Conservation (phyloP, 2,797 vertebrate genomes). For the Syngnathus acus region DNA sequence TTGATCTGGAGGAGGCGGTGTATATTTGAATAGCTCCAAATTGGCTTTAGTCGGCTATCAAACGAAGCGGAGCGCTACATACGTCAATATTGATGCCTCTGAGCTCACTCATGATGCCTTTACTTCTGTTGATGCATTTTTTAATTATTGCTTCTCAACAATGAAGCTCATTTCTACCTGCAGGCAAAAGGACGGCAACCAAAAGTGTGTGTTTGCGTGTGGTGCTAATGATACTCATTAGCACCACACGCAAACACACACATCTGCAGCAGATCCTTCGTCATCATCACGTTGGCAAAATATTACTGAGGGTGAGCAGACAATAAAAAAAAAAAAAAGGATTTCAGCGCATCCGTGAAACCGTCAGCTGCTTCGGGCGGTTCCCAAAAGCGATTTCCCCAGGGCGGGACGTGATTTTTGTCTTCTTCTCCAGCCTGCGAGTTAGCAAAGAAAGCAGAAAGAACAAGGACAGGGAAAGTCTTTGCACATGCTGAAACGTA, state of each 20-base stretch:
- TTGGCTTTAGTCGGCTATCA: not conserved
- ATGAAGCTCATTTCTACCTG: not conserved
- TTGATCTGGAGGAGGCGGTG: not conserved
- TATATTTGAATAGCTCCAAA: not conserved
- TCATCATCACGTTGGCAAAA: not conserved
- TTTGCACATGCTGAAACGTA: not conserved
- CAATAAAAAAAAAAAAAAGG: not conserved
- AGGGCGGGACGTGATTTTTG: not conserved
- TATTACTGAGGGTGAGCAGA: not conserved
- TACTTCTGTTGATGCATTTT: not conserved
- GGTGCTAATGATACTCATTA: not conserved
- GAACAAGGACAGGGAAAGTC: not conserved
- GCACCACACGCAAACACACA: not conserved
- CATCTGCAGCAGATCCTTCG: not conserved
- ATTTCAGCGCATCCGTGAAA: not conserved
- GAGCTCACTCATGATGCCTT: not conserved
- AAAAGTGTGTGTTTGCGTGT: not conserved
- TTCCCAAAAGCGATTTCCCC: not conserved
- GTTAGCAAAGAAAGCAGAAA: not conserved
- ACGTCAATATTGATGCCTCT: not conserved
- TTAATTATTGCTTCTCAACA: conserved; percentile 2
- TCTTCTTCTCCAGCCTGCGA: not conserved
- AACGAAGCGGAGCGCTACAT: not conserved
- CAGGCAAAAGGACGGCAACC: not conserved
- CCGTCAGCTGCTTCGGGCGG: not conserved